Conservation (phyloP, 2,797 vertebrate genomes). For the Momotus momota region DNA sequence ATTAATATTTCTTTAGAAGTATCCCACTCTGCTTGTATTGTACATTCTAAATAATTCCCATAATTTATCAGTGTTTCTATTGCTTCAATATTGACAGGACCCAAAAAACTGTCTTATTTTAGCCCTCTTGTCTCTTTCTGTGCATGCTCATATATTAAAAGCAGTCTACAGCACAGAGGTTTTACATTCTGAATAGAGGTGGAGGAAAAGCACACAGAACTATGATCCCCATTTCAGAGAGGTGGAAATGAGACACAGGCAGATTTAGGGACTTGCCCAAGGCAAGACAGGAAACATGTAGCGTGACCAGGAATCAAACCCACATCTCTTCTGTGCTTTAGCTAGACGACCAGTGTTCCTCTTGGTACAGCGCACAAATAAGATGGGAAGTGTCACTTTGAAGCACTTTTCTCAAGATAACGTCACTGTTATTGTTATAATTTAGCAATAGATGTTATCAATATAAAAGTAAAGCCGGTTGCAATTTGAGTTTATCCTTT, state of each 20-base stretch:
- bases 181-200: neutral
- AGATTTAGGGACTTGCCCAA: conserved; percentile 49
- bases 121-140: neutral
- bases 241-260: conserved; percentile 49
- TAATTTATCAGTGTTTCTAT: neutral
- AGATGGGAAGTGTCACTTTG: conserved; percentile 56
- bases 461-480: conserved; percentile 67
- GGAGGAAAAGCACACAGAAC: neutral
- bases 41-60: neutral
- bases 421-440: conserved; percentile 73
- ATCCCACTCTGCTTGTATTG: neutral
- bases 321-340: conserved; percentile 4
- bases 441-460: conserved; percentile 72
- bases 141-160: neutral
- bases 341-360: neutral
- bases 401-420: conserved; percentile 59
- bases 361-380: neutral
- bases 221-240: conserved; percentile 40
- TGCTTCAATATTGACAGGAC: neutral
- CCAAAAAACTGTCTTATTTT: neutral
- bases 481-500: conserved; percentile 73
- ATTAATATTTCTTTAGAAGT: neutral
- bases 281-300: conserved; percentile 31
- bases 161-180: neutral
- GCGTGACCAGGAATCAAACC: conserved; percentile 41